Evolutionary conservation across 2,797 vertebrate genomes (phyloP).

Genomic region (Falco rusticolus): DNA sequence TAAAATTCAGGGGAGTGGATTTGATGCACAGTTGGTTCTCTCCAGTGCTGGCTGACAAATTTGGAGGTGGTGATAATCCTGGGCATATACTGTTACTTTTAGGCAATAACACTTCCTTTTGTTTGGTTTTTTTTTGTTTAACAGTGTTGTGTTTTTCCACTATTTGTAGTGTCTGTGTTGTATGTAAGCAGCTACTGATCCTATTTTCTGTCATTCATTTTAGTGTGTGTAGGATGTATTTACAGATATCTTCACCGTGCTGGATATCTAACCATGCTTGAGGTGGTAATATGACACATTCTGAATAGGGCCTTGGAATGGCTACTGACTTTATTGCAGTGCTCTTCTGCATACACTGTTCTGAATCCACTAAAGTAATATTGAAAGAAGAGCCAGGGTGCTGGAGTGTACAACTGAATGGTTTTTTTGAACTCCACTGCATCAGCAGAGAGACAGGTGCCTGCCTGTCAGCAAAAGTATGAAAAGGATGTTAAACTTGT

Average conservation of each 20-base stretch:
- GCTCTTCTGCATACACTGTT: neutral
- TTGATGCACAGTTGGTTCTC: neutral
- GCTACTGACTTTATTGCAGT: neutral
- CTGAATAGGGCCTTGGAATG: neutral
- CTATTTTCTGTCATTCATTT: neutral
- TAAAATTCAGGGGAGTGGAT: neutral
- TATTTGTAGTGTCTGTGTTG: neutral
- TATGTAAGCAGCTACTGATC: neutral
- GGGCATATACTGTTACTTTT: neutral
- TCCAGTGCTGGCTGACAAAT: neutral
- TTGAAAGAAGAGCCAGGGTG: neutral
- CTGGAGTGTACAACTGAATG: neutral
- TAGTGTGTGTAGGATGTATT: neutral
- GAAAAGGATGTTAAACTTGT: neutral
- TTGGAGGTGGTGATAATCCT: neutral
- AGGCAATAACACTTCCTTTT: neutral
- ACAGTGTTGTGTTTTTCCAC: neutral
- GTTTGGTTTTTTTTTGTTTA: neutral
- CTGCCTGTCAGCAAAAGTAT: neutral
- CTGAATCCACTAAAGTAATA: accelerated
- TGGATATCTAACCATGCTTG: neutral
- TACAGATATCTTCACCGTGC: neutral
- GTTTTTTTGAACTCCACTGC: neutral
- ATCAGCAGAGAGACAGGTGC: neutral
- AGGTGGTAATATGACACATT: neutral